phyloP scores from a whole-genome alignment of 1,140 invertebrate genomes.

The Andrena cerasifolii region DNA sequence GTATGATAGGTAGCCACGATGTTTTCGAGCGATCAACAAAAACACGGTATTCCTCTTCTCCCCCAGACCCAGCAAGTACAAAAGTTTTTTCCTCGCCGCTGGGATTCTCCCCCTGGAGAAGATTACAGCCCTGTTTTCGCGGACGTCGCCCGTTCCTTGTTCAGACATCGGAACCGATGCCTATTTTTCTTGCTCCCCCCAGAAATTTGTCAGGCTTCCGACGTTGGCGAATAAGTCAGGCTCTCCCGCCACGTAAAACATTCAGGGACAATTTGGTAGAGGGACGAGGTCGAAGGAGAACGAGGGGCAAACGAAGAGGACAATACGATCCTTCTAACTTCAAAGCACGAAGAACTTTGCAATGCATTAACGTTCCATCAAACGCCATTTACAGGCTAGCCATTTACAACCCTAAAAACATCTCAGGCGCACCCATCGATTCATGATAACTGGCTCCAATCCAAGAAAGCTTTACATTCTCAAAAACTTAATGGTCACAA shows the following conservation, averaged over 20 bases:
- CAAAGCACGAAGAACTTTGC: not conserved
- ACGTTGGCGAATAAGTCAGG: conserved; percentile 41
- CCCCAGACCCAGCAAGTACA: conserved; percentile 32
- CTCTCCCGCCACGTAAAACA: not conserved
- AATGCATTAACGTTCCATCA: not conserved
- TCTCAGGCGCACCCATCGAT: not conserved
- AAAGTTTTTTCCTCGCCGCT: conserved; percentile 50
- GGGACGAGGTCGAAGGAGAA: not conserved
- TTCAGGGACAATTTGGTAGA: not conserved
- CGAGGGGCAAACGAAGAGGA: not conserved
- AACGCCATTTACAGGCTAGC: too few species aligned
- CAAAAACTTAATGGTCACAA: too few species aligned
- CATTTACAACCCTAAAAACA: too few species aligned
- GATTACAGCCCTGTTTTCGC: conserved; percentile 62
- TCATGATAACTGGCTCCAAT: not conserved
- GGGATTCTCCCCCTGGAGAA: conserved; percentile 51
- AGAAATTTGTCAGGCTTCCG: conserved; percentile 55
- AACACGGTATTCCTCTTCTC: conserved; percentile 34
- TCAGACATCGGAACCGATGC: conserved; percentile 61
- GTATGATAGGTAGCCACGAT: too few species aligned
- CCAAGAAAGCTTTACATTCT: not conserved
- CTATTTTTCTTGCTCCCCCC: conserved; percentile 63
- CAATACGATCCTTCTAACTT: not conserved
- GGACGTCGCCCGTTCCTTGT: conserved; percentile 36
- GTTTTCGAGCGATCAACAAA: conserved; percentile 39